Percentiles rank a stretch among this genome's conserved stretches.
phyloP scores from a whole-genome alignment of 2,888 invertebrate genomes.

The Xanthorhoe spadicearia region DNA sequence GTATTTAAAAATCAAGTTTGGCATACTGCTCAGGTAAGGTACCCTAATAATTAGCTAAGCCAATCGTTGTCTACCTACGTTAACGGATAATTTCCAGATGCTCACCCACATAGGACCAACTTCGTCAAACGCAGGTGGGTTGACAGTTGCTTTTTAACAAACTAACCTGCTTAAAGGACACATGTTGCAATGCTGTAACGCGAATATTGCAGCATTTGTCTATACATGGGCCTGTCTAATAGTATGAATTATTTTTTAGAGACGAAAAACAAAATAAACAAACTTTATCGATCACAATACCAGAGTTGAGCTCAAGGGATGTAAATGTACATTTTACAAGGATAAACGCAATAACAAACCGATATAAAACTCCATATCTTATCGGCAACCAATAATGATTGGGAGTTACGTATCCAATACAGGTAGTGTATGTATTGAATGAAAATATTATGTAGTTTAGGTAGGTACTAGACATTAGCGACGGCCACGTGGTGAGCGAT shows the following conservation, averaged over 20 bases:
- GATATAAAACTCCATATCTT: conserved; percentile 49
- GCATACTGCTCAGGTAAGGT: conserved; percentile 3
- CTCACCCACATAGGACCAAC: conserved; percentile 56
- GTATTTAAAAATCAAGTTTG: background rate
- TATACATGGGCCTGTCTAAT: background rate
- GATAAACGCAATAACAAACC: conserved; percentile 28
- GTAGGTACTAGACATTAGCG: conserved; percentile 38
- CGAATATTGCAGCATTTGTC: conserved; percentile 7
- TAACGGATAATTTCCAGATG: conserved; percentile 45
- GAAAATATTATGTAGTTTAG: conserved; percentile 57
- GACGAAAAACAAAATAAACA: background rate
- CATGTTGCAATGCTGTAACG: conserved; percentile 47
- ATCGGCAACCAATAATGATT: conserved; percentile 49
- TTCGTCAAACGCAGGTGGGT: conserved; percentile 50
- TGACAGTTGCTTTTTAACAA: conserved; percentile 51
- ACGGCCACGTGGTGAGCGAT: conserved; percentile 61
- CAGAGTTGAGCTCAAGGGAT: conserved; percentile 2
- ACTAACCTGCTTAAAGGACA: conserved; percentile 45
- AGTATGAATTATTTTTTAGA: background rate
- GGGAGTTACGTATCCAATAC: conserved; percentile 37
- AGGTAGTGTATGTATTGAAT: conserved; percentile 61
- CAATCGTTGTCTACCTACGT: conserved; percentile 40
- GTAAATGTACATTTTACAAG: conserved; percentile 13
- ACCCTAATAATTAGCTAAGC: conserved; percentile 31
- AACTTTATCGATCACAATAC: conserved; percentile 17